Base-by-base conservation (phyloP, 2,113 vertebrate genomes). In the Dicerorhinus sumatrensis region DNA sequence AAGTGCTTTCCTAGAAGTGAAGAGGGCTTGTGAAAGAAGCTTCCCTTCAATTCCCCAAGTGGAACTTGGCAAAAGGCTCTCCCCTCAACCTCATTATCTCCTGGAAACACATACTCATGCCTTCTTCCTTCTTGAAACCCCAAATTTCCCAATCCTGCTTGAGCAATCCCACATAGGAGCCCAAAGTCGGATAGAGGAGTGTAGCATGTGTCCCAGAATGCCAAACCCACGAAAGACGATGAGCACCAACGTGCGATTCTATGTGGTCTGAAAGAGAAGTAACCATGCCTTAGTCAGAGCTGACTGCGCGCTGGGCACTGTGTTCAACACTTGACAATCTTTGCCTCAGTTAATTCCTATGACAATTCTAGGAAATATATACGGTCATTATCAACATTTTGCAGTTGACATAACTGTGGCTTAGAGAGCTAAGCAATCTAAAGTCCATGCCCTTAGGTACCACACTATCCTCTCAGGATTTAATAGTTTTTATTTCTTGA, bases 341-440 rank as follows among this genome's bases (percentile, higher is more conserved):
- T 95, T 25, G 5, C 31, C 75, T 69, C 51, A 36, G 60, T 85
- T 72, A 54, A 93, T 58, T 70, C 42, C n/a, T 65, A 29, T 25
- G 63, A 51, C 11, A 72, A 20, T 73, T 91, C 86, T 51, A 85
- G 23, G 23, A 75, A 85, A 69, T 76, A 21, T 2, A 60, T 7
- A 20, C 12, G 27, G 39, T 86, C 56, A 56, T 95, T 75, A 91
- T 23, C 56, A 83, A 58, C 62, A 82, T 46, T 63, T 83, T 85
- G 29, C 36, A 33, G 27, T 79, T 17, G 36, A 93, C 27, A 36
- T 62, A 67, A 88, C 54, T 54, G 51, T 46, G 62, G 17, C 58
- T 92, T 96, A 84, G 31, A 89, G 33, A 75, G 58, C 36, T 54
- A 97, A 76, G 36, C 18, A 62, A 94, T 42, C 58, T 93, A 36